phyloP scores from a whole-genome alignment of 2,113 vertebrate species.

The Paratilapia polleni region DNA sequence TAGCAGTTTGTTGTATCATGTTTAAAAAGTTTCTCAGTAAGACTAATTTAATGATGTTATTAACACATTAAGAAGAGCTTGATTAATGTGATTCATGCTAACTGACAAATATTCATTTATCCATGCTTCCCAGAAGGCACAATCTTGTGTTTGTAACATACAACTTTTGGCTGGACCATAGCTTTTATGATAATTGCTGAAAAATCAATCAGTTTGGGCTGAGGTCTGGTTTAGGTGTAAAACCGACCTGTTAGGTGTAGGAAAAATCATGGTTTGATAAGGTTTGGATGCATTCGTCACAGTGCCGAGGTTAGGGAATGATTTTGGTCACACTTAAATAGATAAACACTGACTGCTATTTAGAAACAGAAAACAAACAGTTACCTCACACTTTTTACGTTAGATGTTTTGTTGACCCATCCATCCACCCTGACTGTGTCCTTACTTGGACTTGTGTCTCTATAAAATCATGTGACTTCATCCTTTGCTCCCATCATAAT shows the following conservation, averaged over 20 bases:
- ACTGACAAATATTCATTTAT: not conserved
- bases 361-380: not conserved
- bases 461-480: too few relatives aligned
- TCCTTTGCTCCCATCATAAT: too few relatives aligned
- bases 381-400: not conserved
- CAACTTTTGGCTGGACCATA: not conserved
- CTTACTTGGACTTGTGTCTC: not conserved
- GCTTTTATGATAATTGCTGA: not conserved
- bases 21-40: not conserved
- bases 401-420: not conserved
- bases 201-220: not conserved
- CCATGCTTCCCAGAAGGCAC: not conserved
- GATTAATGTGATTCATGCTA: not conserved
- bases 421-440: not conserved
- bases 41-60: not conserved
- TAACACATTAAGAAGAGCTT: not conserved
- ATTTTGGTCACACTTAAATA: not conserved
- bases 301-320: not conserved
- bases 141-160: not conserved
- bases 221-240: not conserved
- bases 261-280: fast-evolving
- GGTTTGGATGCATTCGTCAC: not conserved
- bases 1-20: not conserved
- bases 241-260: not conserved
- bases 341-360: not conserved